Evolutionary conservation across 2,797 vertebrate species (phyloP).

Genomic region (Macropodus opercularis): DNA sequence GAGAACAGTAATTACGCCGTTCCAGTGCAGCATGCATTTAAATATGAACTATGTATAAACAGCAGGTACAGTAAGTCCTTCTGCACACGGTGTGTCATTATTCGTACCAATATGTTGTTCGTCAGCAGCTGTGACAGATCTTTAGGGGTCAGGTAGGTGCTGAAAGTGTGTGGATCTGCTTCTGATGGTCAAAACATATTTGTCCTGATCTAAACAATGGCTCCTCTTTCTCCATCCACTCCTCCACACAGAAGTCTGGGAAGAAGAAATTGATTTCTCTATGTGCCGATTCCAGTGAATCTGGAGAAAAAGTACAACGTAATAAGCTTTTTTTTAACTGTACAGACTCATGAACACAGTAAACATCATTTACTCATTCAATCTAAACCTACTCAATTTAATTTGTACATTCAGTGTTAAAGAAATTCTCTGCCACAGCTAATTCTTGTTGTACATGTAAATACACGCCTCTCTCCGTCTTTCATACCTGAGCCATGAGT

Average conservation of each 20-base stretch:
- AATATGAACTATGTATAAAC: not conserved
- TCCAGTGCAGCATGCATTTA: not conserved
- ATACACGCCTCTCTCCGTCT: not conserved
- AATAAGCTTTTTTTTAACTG: not conserved
- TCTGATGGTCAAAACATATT: slow-evolving; percentile 72
- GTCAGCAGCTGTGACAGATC: not conserved
- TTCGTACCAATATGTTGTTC: not conserved
- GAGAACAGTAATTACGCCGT: not conserved
- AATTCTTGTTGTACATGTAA: not conserved
- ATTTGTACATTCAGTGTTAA: not conserved
- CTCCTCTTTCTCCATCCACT: slow-evolving; percentile 88
- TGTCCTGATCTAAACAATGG: slow-evolving; percentile 78
- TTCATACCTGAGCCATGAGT: slow-evolving; percentile 92
- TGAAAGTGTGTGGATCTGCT: slow-evolving; percentile 74
- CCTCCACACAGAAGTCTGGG: slow-evolving; percentile 85
- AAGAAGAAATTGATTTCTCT: slow-evolving; percentile 95
- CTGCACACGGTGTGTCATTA: not conserved
- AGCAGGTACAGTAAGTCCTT: not conserved
- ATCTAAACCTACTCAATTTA: too few species aligned
- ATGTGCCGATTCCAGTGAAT: slow-evolving; percentile 88
- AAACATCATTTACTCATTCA: too few species aligned
- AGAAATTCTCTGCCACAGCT: not conserved
- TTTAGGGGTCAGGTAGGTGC: slow-evolving; percentile 49
- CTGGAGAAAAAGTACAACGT: slow-evolving; percentile 66
- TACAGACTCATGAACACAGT: not conserved